Conservation (phyloP, 2,797 vertebrate genomes). For the Gallinago solitaria region DNA sequence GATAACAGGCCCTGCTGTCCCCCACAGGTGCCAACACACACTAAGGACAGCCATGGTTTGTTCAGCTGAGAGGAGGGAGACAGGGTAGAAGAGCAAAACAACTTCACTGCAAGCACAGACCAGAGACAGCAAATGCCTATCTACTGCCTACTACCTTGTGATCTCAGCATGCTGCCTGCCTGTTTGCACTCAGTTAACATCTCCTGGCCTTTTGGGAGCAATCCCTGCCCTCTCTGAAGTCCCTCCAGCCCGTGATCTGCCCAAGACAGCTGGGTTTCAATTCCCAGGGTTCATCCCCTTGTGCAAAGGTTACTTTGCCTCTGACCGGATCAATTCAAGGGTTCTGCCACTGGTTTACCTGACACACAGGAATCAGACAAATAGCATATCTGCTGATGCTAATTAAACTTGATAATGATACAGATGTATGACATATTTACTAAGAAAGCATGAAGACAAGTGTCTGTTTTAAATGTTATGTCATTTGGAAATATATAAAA, state of each 20-base stretch:
- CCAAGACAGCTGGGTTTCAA: not conserved
- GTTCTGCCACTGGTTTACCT: not conserved
- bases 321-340: not conserved
- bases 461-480: not conserved
- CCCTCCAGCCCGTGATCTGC: not conserved
- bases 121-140: not conserved
- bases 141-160: not conserved
- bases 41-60: not conserved
- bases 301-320: not conserved
- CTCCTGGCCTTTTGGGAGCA: not conserved
- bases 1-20: not conserved
- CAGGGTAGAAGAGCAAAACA: not conserved
- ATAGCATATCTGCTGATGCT: not conserved
- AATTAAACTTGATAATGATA: not conserved
- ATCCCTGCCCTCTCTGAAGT: not conserved
- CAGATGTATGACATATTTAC: not conserved
- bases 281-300: not conserved
- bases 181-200: not conserved
- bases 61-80: not conserved
- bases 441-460: not conserved
- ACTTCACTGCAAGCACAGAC: not conserved
- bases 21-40: not conserved
- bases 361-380: not conserved
- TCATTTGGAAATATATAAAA: not conserved
- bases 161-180: not conserved